phyloP scores from a whole-genome alignment of 2,888 invertebrate genomes.

The Cerastoderma edule region DNA sequence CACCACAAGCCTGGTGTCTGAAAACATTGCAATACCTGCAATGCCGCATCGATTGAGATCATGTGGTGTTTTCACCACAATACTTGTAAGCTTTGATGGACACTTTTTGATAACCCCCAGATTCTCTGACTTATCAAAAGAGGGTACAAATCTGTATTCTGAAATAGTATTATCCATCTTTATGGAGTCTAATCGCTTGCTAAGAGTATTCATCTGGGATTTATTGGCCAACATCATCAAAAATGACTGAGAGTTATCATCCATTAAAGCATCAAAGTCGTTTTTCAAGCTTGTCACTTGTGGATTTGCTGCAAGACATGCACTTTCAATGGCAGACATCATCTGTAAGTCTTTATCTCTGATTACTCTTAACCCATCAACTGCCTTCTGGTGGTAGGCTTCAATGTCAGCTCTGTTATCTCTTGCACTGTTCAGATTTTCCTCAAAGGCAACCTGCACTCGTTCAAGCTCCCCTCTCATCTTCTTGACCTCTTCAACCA shows the following conservation, averaged over 20 bases:
- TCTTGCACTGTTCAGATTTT: neutral
- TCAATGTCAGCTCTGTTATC: neutral
- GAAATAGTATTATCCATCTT: neutral
- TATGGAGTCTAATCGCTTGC: neutral
- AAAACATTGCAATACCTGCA: neutral
- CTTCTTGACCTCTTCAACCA: neutral
- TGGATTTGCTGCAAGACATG: neutral
- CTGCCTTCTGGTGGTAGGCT: neutral
- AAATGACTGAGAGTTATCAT: neutral
- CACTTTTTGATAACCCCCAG: neutral
- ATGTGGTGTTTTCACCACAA: conserved; percentile 6
- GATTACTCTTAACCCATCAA: neutral
- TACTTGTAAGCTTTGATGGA: neutral
- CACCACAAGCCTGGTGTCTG: neutral
- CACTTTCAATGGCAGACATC: neutral
- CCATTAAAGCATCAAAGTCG: neutral
- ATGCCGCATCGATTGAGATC: neutral
- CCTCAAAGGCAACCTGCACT: neutral
- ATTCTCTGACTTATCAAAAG: neutral
- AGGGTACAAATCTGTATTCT: neutral
- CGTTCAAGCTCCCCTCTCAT: neutral
- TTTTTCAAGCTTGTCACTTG: neutral
- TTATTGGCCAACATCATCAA: neutral
- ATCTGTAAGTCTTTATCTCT: neutral
- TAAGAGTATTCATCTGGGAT: neutral